Conservation (phyloP, 2,113 vertebrate genomes). For the Hyperoodon ampullatus region DNA sequence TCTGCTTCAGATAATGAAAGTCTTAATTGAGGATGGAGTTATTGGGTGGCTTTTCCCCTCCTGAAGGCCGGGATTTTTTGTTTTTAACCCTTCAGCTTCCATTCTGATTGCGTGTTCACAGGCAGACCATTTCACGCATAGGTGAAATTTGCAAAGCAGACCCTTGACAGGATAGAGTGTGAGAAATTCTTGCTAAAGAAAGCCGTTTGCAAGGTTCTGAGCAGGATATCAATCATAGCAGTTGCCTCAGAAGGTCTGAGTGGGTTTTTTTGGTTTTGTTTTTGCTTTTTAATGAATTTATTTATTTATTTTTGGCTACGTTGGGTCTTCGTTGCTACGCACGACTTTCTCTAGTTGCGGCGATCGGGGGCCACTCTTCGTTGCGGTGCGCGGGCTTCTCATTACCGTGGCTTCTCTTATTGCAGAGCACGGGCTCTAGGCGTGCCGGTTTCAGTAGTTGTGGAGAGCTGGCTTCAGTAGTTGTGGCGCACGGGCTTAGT, state of each 20-base stretch:
- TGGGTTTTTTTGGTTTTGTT: no score
- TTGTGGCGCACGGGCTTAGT: no score
- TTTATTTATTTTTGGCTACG: no score
- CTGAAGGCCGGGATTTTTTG: conserved; percentile 43
- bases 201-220: not conserved
- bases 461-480: no score
- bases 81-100: not conserved
- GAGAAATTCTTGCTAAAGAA: not conserved
- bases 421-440: no score
- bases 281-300: no score
- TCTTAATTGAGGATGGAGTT: not conserved
- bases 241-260: not conserved
- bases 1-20: conserved; percentile 45
- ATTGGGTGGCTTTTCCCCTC: conserved; percentile 51
- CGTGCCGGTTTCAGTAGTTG: no score
- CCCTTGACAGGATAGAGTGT: not conserved
- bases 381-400: no score
- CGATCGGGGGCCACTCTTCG: no score
- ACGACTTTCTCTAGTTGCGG: no score
- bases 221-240: not conserved
- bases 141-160: not conserved
- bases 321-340: no score
- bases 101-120: not conserved
- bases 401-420: no score
- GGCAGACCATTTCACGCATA: not conserved